phyloP scores from a whole-genome alignment of 2,888 invertebrate genomes.

The Tuta absoluta region DNA sequence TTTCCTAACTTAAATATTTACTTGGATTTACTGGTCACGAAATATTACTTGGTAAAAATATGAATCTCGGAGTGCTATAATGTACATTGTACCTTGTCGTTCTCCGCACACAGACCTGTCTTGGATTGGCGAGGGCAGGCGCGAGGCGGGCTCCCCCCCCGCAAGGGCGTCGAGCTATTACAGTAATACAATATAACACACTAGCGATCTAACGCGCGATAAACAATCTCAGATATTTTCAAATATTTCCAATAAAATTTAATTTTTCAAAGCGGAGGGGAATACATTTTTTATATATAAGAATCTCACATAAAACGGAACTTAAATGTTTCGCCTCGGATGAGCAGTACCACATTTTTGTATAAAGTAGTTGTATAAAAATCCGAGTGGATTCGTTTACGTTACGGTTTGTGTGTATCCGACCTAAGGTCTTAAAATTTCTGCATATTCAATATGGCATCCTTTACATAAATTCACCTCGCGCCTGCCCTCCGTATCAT shows the following conservation, averaged over 20 bases:
- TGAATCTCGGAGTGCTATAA: background rate
- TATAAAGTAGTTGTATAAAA: no score
- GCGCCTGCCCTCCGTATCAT: no score
- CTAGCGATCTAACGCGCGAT: background rate
- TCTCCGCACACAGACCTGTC: conserved; percentile 74
- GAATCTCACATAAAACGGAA: no score
- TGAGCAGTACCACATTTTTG: no score
- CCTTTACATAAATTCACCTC: no score
- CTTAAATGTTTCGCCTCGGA: no score
- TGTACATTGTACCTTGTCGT: conserved; percentile 43
- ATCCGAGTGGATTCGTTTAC: no score
- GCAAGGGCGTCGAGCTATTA: conserved; percentile 67
- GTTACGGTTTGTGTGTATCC: no score
- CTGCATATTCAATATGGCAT: no score
- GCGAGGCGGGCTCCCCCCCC: conserved; percentile 71
- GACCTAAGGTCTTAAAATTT: no score
- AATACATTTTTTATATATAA: background rate
- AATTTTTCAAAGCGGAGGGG: background rate
- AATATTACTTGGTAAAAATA: background rate
- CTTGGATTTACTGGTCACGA: conserved; percentile 6
- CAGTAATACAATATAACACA: conserved; percentile 51
- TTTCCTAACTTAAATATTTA: background rate
- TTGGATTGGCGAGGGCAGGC: conserved; percentile 71
- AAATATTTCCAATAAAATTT: background rate
- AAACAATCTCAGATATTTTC: background rate